Evolutionary conservation across 2,797 vertebrate species (phyloP).

Genomic region (Mycteria americana): DNA sequence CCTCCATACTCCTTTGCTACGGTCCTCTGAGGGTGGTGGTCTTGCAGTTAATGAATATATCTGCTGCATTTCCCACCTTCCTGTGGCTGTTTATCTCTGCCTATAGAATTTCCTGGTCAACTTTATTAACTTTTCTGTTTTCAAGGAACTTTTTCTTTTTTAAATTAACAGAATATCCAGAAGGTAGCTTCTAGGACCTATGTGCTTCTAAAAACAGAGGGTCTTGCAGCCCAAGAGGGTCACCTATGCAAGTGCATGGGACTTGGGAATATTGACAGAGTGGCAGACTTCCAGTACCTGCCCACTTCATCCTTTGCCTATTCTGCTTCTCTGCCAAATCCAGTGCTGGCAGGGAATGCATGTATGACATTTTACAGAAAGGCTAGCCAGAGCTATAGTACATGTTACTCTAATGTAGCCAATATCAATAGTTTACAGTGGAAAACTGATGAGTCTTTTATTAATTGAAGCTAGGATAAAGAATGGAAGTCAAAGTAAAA

Average conservation of each 20-base stretch:
- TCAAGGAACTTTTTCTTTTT: not conserved
- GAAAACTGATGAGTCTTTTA: not conserved
- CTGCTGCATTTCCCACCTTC: not conserved
- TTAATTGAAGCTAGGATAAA: not conserved
- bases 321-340: not conserved
- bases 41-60: not conserved
- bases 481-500: not conserved
- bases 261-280: not conserved
- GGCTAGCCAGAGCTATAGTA: not conserved
- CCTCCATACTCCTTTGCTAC: not conserved
- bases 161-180: not conserved
- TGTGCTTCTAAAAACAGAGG: not conserved
- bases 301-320: not conserved
- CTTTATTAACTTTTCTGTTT: not conserved
- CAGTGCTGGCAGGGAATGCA: not conserved
- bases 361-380: not conserved
- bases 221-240: not conserved
- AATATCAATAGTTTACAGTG: not conserved
- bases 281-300: not conserved
- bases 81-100: not conserved
- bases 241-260: not conserved
- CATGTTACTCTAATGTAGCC: not conserved
- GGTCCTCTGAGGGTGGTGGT: not conserved
- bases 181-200: not conserved
- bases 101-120: not conserved